These are phyloP conservation scores for Spodoptera litura DNA, from an alignment of 1,140 invertebrate species.

Conservation along the genomic window DNA sequence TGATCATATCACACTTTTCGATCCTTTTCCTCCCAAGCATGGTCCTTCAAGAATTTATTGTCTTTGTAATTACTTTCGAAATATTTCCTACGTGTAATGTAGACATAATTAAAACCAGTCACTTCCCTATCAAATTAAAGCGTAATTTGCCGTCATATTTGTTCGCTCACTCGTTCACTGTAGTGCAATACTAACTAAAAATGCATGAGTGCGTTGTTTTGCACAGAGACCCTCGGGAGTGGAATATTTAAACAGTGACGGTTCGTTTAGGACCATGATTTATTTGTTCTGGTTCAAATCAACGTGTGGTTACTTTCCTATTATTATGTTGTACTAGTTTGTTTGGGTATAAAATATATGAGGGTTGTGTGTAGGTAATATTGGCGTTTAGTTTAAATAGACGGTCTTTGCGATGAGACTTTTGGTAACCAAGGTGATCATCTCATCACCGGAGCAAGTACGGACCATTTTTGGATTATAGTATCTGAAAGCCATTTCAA, in stretches of 20 bases:
- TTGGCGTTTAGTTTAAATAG: not conserved
- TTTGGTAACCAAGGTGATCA: too few relatives aligned
- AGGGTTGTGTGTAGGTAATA: slow-evolving; percentile 3
- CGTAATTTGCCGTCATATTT: slow-evolving; percentile 23
- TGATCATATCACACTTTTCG: too few relatives aligned
- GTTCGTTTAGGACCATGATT: slow-evolving; percentile 38
- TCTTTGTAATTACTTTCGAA: not conserved
- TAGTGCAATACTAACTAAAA: slow-evolving; percentile 29
- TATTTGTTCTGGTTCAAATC: slow-evolving; percentile 39
- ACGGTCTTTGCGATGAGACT: too few relatives aligned
- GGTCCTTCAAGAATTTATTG: not conserved
- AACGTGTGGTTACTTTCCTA: slow-evolving; percentile 11
- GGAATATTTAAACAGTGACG: slow-evolving; percentile 43
- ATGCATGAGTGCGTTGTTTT: slow-evolving; percentile 38
- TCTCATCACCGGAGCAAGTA: too few relatives aligned
- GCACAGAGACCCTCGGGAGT: slow-evolving; percentile 5
- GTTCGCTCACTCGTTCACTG: not conserved
- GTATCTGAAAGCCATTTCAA: not conserved
- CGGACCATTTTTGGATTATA: not conserved
- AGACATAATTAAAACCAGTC: slow-evolving; percentile 21
- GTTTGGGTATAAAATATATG: not conserved
- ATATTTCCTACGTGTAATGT: not conserved
- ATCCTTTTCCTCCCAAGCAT: too few relatives aligned
- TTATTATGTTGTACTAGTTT: slow-evolving; percentile 8
- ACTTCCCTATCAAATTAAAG: slow-evolving; percentile 20